Percentiles rank a stretch among this genome's conserved stretches.
Evolutionary conservation across 2,797 vertebrate genomes (phyloP).

Genomic region (Anguilla megastoma): DNA sequence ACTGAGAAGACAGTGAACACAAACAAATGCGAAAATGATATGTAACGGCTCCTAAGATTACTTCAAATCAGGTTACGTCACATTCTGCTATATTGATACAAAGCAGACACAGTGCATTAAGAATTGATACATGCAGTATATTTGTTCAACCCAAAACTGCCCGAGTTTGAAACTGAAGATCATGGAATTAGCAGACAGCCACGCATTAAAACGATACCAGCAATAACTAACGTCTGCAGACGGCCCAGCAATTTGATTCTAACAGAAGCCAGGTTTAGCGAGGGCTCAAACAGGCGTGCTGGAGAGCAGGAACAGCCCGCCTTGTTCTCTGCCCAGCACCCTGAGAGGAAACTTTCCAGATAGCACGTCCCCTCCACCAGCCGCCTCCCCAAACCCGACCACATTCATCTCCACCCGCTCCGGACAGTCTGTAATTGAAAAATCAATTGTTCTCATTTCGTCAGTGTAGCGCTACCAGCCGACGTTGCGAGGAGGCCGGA

Average conservation of each 20-base stretch:
- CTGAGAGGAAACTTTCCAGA: neutral
- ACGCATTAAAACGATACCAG: conserved; percentile 16
- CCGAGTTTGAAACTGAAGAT: conserved; percentile 33
- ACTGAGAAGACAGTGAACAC: neutral
- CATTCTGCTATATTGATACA: conserved; percentile 22
- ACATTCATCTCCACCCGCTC: neutral
- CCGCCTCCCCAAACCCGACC: conserved; percentile 17
- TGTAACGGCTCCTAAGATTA: conserved; percentile 17
- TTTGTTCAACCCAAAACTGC: conserved; percentile 36
- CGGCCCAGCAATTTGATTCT: conserved; percentile 38
- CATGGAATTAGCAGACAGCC: conserved; percentile 35
- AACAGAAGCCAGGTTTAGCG: neutral
- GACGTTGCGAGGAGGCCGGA: conserved; percentile 1
- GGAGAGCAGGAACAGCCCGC: neutral
- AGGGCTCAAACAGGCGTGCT: neutral
- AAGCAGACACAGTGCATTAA: conserved; percentile 31
- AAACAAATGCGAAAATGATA: conserved; percentile 29
- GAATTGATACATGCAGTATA: conserved; percentile 30
- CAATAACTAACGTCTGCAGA: neutral
- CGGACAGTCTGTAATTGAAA: conserved; percentile 24
- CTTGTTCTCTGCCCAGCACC: neutral
- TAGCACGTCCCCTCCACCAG: neutral
- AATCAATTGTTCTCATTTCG: conserved; percentile 23
- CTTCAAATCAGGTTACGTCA: conserved; percentile 29
- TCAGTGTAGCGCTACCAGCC: conserved; percentile 15